These are phyloP conservation scores for Dasypogon diadema DNA, from an alignment of 2,888 invertebrate species.

Conservation along the genomic window DNA sequence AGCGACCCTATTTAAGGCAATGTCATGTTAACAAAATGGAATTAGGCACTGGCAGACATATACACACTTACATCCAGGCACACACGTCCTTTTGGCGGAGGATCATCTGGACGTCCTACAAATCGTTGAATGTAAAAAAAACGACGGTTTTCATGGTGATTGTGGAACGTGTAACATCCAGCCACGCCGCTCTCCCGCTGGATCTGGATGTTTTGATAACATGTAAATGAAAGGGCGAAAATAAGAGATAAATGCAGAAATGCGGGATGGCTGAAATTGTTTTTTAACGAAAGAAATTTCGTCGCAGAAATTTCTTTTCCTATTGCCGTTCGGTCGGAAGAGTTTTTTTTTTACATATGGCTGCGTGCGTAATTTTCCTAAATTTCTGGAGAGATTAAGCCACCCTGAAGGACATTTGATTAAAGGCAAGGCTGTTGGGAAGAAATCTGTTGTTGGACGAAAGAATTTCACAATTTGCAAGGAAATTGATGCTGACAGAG, in stretches of 20 bases:
- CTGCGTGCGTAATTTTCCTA: too few species aligned
- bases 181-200: background rate
- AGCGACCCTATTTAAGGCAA: conserved; percentile 42
- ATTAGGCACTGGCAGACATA: conserved; percentile 21
- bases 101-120: conserved; percentile 33
- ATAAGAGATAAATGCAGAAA: background rate
- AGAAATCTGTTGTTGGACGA: too few species aligned
- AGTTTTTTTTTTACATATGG: too few species aligned
- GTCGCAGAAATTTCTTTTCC: too few species aligned
- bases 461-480: too few species aligned
- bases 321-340: too few species aligned
- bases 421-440: too few species aligned
- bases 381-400: too few species aligned
- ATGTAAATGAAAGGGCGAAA: conserved; percentile 26
- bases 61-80: background rate
- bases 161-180: conserved; percentile 16
- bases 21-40: conserved; percentile 47
- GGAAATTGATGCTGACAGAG: too few species aligned
- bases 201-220: background rate
- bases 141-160: background rate
- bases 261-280: background rate
- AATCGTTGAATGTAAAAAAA: conserved; percentile 14
- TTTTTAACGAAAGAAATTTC: background rate
- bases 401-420: too few species aligned
- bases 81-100: background rate